Evolutionary conservation across 2,888 invertebrate species (phyloP), one percentile per base, ranked within the genome.

Genomic region (Acrocyrtus sp.): DNA sequence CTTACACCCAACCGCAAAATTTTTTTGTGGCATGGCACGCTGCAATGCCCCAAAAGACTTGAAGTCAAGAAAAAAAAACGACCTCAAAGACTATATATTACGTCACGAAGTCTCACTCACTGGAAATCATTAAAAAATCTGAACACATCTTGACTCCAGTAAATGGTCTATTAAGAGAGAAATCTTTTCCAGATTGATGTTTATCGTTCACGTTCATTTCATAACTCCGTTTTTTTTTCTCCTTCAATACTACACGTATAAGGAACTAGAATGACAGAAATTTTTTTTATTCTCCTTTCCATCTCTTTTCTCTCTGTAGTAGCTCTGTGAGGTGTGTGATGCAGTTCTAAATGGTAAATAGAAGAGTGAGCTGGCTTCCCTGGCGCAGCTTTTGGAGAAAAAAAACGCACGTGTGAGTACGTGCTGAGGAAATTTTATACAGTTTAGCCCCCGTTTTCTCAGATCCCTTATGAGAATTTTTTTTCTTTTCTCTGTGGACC

Each of bases 181-280:
- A 63, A 54, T 65, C 56, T 65, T 65, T 65, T 34, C 22, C 5
- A 56, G 65, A 65, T 65, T 67, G 66, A 67, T 67, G 57, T 57
- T 57, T 57, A 67, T 67, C 66, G 57, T 67, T 57, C 66, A 67
- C 66, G 66, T 67, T 50, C 58, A 58, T 67, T 57, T 57, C 66
- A 67, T 67, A 67, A 67, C 50, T 67, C 48, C 34, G n/a, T 51
- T 51, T 21, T 48, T 21, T 15, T 10, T 22, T 51, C 56, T 56
- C 51, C n/a, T n/a, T n/a, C n/a, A n/a, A n/a, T n/a, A n/a, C n/a
- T n/a, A n/a, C n/a, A n/a, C n/a, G n/a, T n/a, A n/a, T n/a, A n/a
- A n/a, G n/a, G n/a, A n/a, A n/a, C n/a, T n/a, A n/a, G n/a, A n/a
- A n/a, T n/a, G n/a, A n/a, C n/a, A n/a, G n/a, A n/a, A n/a, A n/a